Base-by-base conservation (phyloP, 2,113 vertebrate genomes). In the Entomyzon cyanotis region DNA sequence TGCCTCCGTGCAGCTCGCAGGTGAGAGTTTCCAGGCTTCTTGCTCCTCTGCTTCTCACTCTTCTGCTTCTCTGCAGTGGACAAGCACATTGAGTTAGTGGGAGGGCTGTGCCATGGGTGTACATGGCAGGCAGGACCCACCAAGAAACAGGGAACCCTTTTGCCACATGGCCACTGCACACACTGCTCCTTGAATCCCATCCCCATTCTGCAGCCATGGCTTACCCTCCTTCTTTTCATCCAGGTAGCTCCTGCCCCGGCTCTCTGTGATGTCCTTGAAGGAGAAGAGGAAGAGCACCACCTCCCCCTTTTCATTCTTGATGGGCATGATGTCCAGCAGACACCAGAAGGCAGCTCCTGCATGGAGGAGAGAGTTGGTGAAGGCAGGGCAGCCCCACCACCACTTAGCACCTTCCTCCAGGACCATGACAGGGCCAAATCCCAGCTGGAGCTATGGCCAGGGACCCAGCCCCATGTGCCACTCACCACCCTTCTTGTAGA, bases 261-360 rank as follows among this genome's bases (percentile, higher is more conserved):
- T 98, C 55, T 99, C 99, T 8, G 98, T 99, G 97, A 99, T 97
- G 92, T 99, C 99, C 97, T 99, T 99, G 94, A 99, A 99, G 93
- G 99, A 99, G 83, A 99, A 98, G 39, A 99, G 98, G 97, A 99
- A 99, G 35, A 99, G 98, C 82, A 99, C 99, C 42, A 99, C 99
- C 46, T 99, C 99, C 5, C 99, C 98, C 93, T 99, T 99, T 97
- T 99, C 99, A 2, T 99, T 99, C 98, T 99, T 99, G 97, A 99
- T 99, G 81, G 99, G 99, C 92, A 99, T 98, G 70, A 99, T 98
- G 94, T 99, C 99, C 98, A 99, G 97, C 81, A 99, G 97, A 95
- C 99, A 99, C 98, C 99, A 98, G 90, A 99, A 99, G 4, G 97
- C 95, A 7, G 97, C 97, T 88, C 99, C 99, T 99, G 96, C 0